Conservation (phyloP, 2,113 vertebrate genomes). For the Heterochromis multidens region DNA sequence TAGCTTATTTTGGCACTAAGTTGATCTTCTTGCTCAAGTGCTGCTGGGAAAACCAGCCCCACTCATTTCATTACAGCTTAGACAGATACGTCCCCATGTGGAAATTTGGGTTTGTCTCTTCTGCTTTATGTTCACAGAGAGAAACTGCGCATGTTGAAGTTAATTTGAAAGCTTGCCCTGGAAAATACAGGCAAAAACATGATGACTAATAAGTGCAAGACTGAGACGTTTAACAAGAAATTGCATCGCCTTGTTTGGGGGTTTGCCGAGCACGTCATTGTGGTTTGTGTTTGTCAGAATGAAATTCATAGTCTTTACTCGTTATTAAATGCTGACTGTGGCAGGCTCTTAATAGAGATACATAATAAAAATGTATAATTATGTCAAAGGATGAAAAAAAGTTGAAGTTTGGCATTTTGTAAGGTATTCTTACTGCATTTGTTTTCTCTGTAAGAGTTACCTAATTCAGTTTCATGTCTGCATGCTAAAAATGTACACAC, state of each 20-base stretch:
- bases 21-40: conserved; percentile 33
- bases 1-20: conserved; percentile 17
- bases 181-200: neutral
- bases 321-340: neutral
- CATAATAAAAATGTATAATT: neutral
- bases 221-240: neutral
- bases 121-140: conserved; percentile 3
- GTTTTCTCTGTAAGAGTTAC: neutral
- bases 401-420: neutral
- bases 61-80: conserved; percentile 32
- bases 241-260: neutral
- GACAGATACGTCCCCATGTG: conserved; percentile 9
- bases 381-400: neutral
- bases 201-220: neutral
- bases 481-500: neutral
- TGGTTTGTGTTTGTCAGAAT: neutral
- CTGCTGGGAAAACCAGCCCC: conserved; percentile 49
- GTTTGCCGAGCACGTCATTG: neutral
- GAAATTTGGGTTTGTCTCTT: conserved; percentile 4
- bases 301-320: neutral
- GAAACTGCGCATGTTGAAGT: neutral
- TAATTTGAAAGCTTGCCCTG: conserved; percentile 1
- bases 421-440: neutral
- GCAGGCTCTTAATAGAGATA: neutral
- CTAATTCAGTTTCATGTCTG: neutral